Evolutionary conservation across 2,797 vertebrate genomes (phyloP), one percentile per base, ranked within the genome.

Genomic region (Ctenopoma kingsleyae): DNA sequence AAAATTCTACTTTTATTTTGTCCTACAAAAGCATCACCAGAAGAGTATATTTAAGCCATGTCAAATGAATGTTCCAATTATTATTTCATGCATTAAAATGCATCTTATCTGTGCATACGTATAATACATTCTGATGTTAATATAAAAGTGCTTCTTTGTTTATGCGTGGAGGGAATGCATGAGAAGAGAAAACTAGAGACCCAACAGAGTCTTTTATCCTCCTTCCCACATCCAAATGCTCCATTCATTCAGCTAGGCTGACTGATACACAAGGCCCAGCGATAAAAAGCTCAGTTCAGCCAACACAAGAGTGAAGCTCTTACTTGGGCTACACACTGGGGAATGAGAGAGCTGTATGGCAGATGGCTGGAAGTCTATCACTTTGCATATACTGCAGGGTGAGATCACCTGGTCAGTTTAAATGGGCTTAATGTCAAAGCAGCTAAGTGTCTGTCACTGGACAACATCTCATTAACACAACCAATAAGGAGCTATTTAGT

Each of bases 211-310:
- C 76, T 74, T 83, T 89, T 86, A 81, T 62, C 60, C 60, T 57
- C 44, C 72, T 50, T 70, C 76, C 78, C 77, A 71, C 51, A 48
- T 56, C 61, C 64, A 35, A 83, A 58, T 17, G 53, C 22, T 47
- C 65, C 56, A 80, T 85, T 89, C 73, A 90, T 82, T 81, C 74
- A 57, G 76, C 66, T 64, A 6, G 41, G 62, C 76, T 52, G 80
- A 15, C 52, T 67, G 67, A 82, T 71, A 59, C 76, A 81, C 74
- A 78, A 72, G 41, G 69, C 49, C 40, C 27, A 0, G 30, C 23
- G 38, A 74, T 72, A 70, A 76, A 78, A 77, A 51, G 70, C 73
- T 81, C 79, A 43, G 58, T 67, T 74, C 68, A 66, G 32, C 3
- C 43, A 32, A 41, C 47, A 23, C 30, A 62, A 57, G 62, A 71